A percentile compares a stretch with the other conserved stretches of the same genome.
Evolutionary conservation across 1,140 invertebrate genomes (phyloP).

Genomic region (Procambarus clarkii): DNA sequence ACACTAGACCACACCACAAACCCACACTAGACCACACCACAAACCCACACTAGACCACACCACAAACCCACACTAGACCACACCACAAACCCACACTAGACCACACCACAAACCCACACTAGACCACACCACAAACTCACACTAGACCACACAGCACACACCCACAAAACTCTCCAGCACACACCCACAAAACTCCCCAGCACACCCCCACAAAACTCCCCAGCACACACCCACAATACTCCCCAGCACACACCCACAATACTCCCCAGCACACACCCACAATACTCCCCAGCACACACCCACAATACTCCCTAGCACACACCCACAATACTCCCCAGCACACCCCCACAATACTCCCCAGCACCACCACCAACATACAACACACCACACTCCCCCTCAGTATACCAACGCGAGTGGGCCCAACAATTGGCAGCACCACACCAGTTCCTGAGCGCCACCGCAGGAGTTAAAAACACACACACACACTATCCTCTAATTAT

Average conservation of each 20-base stretch:
- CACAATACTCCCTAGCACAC: background rate
- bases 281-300: too few species aligned
- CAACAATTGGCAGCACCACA: too few species aligned
- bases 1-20: too few species aligned
- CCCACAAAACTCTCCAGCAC: background rate
- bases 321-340: background rate
- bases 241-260: background rate
- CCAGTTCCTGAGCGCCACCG: too few species aligned
- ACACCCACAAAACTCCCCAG: background rate
- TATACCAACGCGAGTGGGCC: too few species aligned
- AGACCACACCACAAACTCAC: slow-evolving; percentile 9
- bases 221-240: background rate
- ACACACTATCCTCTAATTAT: slow-evolving; percentile 2
- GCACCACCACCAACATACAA: too few species aligned
- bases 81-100: background rate
- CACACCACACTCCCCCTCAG: too few species aligned
- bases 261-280: too few species aligned
- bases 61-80: background rate
- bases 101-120: background rate
- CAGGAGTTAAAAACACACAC: too few species aligned
- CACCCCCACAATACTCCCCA: too few species aligned
- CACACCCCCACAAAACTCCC: background rate
- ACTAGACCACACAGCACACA: background rate
- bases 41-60: too few species aligned
- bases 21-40: too few species aligned